Percentiles rank a stretch among this genome's conserved stretches.
These are phyloP conservation scores for Scaptomyza montana DNA, from an alignment of 1,140 invertebrate species.

Conservation along the genomic window DNA sequence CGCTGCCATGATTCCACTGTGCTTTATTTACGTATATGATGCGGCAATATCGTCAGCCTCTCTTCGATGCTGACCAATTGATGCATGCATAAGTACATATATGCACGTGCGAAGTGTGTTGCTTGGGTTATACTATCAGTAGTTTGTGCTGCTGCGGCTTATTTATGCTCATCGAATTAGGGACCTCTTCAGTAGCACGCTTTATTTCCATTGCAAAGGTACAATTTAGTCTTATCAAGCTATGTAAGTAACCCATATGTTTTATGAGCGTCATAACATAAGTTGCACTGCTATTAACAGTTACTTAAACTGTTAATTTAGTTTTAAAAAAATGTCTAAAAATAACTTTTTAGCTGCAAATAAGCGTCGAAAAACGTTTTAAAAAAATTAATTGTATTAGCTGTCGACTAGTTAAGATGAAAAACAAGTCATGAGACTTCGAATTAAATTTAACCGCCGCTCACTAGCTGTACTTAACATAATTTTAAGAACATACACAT, in stretches of 20 bases:
- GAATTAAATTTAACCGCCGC: neutral
- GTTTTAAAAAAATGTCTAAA: too few species aligned
- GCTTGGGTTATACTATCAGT: constrained; percentile 55
- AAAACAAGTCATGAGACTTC: neutral
- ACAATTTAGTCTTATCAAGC: constrained; percentile 19
- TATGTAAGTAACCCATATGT: constrained; percentile 34
- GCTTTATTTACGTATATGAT: constrained; percentile 63
- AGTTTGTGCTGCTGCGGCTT: constrained; percentile 24
- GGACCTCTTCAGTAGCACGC: constrained; percentile 31
- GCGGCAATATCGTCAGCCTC: constrained; percentile 27
- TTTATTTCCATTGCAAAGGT: constrained; percentile 52
- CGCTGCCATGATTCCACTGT: constrained; percentile 28
- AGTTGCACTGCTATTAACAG: constrained; percentile 14
- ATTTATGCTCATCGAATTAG: constrained; percentile 42
- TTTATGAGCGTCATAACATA: constrained; percentile 12
- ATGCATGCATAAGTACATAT: neutral
- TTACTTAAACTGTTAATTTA: neutral
- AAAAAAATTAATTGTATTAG: neutral
- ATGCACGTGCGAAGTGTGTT: constrained; percentile 27
- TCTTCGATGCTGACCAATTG: constrained; percentile 1
- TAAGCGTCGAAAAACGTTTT: neutral
- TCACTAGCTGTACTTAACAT: neutral
- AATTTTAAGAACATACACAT: too few species aligned
- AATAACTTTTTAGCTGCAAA: neutral
- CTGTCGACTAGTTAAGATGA: neutral